phyloP scores from a whole-genome alignment of 2,113 vertebrate genomes.

The Scalopus aquaticus region DNA sequence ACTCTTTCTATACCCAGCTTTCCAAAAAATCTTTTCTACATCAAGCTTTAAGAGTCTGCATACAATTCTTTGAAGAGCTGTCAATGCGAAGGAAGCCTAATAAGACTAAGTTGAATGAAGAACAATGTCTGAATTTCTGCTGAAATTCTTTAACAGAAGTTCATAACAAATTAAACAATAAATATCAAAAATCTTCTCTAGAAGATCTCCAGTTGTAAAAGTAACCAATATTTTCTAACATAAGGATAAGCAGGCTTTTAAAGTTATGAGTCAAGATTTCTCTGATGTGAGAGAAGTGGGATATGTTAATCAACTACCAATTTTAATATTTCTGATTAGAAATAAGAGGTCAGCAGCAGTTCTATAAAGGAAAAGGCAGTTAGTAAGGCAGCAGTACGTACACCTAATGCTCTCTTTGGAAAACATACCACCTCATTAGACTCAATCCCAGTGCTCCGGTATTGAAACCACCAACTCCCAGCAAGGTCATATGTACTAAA shows the following conservation, averaged over 20 bases:
- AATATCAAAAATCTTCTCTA: slow-evolving; percentile 37
- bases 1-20: neutral
- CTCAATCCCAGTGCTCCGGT: neutral
- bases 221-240: slow-evolving; percentile 23
- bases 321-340: neutral
- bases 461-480: slow-evolving; percentile 27
- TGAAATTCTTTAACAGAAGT: slow-evolving; percentile 32
- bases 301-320: neutral
- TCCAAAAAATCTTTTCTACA: neutral
- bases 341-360: neutral
- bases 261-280: neutral
- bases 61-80: slow-evolving; percentile 31
- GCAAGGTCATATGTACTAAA: neutral
- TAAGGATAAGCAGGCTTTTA: neutral
- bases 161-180: slow-evolving; percentile 48
- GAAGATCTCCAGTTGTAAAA: slow-evolving; percentile 6
- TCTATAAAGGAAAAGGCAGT: neutral
- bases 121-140: neutral
- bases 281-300: neutral
- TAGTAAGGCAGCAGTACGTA: neutral
- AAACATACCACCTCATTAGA: neutral
- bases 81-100: slow-evolving; percentile 38
- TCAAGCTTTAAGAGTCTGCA: slow-evolving; percentile 19
- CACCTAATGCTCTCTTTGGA: neutral
- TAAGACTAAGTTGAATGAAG: slow-evolving; percentile 25